These are phyloP conservation scores for Ennomos fuscantarius DNA, from an alignment of 2,888 invertebrate genomes.

Conservation along the genomic window DNA sequence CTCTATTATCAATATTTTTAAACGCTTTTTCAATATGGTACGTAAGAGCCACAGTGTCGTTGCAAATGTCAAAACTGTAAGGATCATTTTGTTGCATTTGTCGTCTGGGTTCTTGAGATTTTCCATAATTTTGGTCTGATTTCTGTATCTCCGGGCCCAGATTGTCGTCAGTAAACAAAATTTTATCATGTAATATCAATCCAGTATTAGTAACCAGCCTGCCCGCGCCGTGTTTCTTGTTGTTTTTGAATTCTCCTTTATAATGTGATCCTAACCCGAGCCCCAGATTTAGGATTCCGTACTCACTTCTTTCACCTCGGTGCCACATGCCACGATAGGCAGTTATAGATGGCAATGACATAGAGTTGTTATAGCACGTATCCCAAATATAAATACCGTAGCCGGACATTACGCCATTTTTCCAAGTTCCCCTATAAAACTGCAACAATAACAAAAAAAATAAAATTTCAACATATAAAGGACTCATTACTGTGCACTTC, in stretches of 20 bases:
- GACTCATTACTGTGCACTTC: not conserved
- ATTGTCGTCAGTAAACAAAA: slow-evolving; percentile 82
- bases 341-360: slow-evolving; percentile 81
- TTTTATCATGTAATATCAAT: slow-evolving; percentile 71
- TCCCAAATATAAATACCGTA: slow-evolving; percentile 86
- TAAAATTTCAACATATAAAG: slow-evolving; percentile 1
- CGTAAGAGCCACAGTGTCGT: slow-evolving; percentile 69
- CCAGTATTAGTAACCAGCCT: slow-evolving; percentile 85
- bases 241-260: slow-evolving; percentile 82
- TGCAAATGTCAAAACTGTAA: slow-evolving; percentile 60
- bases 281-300: slow-evolving; percentile 79
- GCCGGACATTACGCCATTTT: slow-evolving; percentile 83
- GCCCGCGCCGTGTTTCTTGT: slow-evolving; percentile 85
- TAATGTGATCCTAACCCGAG: slow-evolving; percentile 82
- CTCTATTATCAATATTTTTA: slow-evolving; percentile 63
- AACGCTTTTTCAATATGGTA: slow-evolving; percentile 75
- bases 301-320: slow-evolving; percentile 81
- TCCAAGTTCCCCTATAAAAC: slow-evolving; percentile 87
- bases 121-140: slow-evolving; percentile 38
- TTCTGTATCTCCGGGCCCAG: slow-evolving; percentile 54
- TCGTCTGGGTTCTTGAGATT: slow-evolving; percentile 40
- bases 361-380: slow-evolving; percentile 75
- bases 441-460: slow-evolving; percentile 44
- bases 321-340: slow-evolving; percentile 84
- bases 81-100: slow-evolving; percentile 46